These are phyloP conservation scores for Gorsachius goisagi DNA, from an alignment of 2,113 vertebrate genomes.

Conservation along the genomic window DNA sequence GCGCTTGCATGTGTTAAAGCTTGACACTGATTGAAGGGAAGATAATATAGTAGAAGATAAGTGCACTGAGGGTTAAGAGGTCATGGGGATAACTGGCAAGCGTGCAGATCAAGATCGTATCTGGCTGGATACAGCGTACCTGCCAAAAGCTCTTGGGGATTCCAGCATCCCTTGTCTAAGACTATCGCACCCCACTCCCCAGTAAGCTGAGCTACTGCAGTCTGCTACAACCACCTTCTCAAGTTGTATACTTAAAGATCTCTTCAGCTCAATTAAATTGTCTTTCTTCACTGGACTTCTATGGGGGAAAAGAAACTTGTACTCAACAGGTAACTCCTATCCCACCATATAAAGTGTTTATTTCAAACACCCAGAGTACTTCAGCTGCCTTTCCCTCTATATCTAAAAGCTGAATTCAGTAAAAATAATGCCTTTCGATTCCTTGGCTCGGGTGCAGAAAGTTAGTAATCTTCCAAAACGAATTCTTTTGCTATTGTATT, in stretches of 20 bases:
- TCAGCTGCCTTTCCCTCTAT: not conserved
- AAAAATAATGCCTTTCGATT: not conserved
- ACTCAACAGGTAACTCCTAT: not conserved
- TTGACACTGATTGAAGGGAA: not conserved
- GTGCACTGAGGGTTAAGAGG: not conserved
- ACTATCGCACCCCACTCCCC: too few relatives aligned
- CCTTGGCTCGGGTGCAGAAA: not conserved
- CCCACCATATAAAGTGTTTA: not conserved
- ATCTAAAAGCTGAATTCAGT: not conserved
- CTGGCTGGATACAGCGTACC: not conserved
- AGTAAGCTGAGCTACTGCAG: not conserved
- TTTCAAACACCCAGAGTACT: not conserved
- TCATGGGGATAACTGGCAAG: not conserved
- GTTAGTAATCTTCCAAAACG: not conserved
- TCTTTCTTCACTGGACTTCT: not conserved
- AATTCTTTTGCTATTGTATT: not conserved
- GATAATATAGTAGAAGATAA: not conserved
- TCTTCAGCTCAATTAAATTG: not conserved
- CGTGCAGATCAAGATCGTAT: rapidly evolving
- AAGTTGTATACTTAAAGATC: not conserved
- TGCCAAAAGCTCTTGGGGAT: not conserved
- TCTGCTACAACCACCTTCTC: not conserved
- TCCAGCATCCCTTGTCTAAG: not conserved
- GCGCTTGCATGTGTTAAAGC: not conserved
- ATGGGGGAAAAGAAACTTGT: too few relatives aligned